Conservation (phyloP, 2,113 vertebrate genomes). For the Centropus bengalensis region DNA sequence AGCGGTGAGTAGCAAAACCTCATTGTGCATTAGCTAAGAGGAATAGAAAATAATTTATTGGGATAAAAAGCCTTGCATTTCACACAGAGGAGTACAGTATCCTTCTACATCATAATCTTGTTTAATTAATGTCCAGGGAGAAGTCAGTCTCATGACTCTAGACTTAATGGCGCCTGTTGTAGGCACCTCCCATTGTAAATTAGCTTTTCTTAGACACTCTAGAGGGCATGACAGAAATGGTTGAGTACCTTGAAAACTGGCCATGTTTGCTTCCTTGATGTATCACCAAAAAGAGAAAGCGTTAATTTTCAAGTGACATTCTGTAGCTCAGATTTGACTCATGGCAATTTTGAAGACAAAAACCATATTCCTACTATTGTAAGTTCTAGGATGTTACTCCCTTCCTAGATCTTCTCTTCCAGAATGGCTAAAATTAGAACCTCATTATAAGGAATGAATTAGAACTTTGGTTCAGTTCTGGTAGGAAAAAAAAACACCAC, state of each 20-base stretch:
- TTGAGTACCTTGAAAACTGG: constrained; percentile 57
- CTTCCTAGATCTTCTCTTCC: neutral
- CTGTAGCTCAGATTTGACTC: neutral
- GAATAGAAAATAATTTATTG: constrained; percentile 20
- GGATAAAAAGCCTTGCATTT: constrained; percentile 43
- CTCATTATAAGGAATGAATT: neutral
- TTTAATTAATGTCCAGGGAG: constrained; percentile 35
- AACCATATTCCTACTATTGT: neutral
- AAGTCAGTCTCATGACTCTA: constrained; percentile 27
- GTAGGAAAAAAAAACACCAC: neutral
- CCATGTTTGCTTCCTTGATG: constrained; percentile 37
- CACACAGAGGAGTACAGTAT: neutral
- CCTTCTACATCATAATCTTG: constrained; percentile 24
- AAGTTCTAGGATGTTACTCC: neutral
- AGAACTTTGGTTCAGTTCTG: neutral
- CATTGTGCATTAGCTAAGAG: neutral
- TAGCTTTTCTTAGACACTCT: constrained; percentile 21
- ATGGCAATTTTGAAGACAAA: neutral
- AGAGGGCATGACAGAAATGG: constrained; percentile 58
- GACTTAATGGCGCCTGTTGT: constrained; percentile 71
- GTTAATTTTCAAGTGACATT: neutral
- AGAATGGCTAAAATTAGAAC: neutral
- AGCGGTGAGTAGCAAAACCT: neutral
- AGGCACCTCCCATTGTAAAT: constrained; percentile 63
- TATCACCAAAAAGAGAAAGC: neutral